Percentiles rank a stretch among this genome's conserved stretches.
Evolutionary conservation across 2,113 vertebrate genomes (phyloP).

Genomic region (Archilochus colubris): DNA sequence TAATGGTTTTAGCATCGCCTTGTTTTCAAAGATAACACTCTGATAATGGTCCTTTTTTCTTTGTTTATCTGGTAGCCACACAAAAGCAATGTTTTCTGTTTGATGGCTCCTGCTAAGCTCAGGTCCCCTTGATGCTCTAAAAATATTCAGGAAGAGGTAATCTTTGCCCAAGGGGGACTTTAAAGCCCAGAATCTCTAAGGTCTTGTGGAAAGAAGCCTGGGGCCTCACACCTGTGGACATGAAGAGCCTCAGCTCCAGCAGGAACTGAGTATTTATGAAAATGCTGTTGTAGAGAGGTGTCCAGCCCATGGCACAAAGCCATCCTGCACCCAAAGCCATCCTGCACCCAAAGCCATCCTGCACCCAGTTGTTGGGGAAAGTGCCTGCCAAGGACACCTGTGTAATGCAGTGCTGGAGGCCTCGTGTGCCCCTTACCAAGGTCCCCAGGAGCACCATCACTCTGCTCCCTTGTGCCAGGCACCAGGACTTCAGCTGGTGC

Average conservation of each 20-base stretch:
- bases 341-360: too few relatives aligned
- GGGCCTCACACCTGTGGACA: rapidly evolving
- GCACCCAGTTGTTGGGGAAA: background rate
- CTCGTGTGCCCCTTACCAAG: rapidly evolving
- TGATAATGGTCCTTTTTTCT: background rate
- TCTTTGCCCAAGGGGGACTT: background rate
- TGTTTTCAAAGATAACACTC: background rate
- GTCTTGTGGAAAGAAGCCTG: background rate
- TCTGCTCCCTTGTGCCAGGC: rapidly evolving
- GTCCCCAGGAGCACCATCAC: rapidly evolving
- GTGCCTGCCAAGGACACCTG: background rate
- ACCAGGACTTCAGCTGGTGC: background rate
- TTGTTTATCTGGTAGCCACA: background rate
- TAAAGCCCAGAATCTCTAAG: background rate
- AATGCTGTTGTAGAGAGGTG: background rate
- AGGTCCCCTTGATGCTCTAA: background rate
- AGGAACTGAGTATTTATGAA: background rate
- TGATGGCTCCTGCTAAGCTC: background rate
- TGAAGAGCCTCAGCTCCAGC: background rate
- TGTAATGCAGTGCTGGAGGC: background rate
- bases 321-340: rapidly evolving
- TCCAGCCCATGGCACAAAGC: background rate
- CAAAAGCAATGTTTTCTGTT: background rate
- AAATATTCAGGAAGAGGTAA: background rate
- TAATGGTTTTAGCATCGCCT: background rate